Base-by-base conservation (phyloP, 2,113 vertebrate genomes). In the Prionailurus viverrinus region DNA sequence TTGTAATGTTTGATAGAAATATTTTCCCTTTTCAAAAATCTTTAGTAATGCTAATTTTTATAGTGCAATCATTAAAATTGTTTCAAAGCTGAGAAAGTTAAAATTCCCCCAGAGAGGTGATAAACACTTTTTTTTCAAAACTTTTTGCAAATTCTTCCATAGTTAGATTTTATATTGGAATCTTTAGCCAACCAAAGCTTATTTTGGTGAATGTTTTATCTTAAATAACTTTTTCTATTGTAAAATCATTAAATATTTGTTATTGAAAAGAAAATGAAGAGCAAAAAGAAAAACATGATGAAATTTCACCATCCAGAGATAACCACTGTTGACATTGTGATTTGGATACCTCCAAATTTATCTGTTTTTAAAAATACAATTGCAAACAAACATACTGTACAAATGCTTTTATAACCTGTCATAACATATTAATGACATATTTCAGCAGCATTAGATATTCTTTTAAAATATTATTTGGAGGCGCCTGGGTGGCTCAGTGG, bases 41-140 rank as follows among this genome's bases (percentile, higher is more conserved):
- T 79, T 97, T 58, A 94, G 80, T 89, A 97, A 92, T 97, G 80
- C 51, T 95, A 58, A 88, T 95, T 98, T 97, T 95, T 73, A 85
- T 88, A 91, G 58, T 82, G 23, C 7, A 89, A 58, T 94, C 91
- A 95, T 92, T 97, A 96, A 87, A 93, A 78, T 93, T 73, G 66
- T 85, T 92, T 97, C 79, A 87, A 87, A 95, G 84, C 71, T 78
- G 36, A 95, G 82, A 85, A 91, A 85, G 82, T 95, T 82, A 96
- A 95, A 95, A 93, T 93, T 92, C n/a, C 39, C 81, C 41, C 82
- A 55, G 71, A 90, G 96, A 96, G 78, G 31, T 79, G 66, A 88
- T 87, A 88, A 94, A 90, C 31, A 66, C 1, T 66, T 82, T 66
- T 83, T 94, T 81, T 58, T 36, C 39, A 92, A 53, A 58, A 58